A percentile compares a stretch with the other conserved stretches of the same genome.
Evolutionary conservation across 1,140 invertebrate genomes (phyloP).

Genomic region (Ericerus pela): DNA sequence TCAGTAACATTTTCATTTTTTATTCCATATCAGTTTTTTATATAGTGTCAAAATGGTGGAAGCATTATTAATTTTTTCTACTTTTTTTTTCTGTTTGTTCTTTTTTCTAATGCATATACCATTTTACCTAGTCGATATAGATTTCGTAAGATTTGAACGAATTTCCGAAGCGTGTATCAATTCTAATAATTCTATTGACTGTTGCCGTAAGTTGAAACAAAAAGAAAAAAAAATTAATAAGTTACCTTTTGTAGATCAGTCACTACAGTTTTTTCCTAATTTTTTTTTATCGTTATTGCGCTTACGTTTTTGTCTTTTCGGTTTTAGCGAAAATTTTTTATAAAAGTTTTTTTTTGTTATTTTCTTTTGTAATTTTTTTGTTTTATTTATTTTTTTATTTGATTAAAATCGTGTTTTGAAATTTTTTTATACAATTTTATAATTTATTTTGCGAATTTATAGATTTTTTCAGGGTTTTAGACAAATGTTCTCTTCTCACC

Average conservation of each 20-base stretch:
- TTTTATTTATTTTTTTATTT: slow-evolving; percentile 4
- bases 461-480: slow-evolving; percentile 2
- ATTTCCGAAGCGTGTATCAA: no score
- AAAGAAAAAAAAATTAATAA: background rate
- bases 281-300: slow-evolving; percentile 9
- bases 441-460: background rate
- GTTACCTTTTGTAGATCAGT: slow-evolving; percentile 11
- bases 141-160: background rate
- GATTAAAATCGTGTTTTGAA: background rate
- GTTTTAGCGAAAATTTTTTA: slow-evolving; percentile 3
- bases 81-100: background rate
- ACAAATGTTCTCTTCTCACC: no score
- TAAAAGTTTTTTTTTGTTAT: slow-evolving; percentile 3
- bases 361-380: slow-evolving; percentile 6
- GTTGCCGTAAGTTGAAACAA: slow-evolving; percentile 3
- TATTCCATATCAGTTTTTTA: no score
- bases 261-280: slow-evolving; percentile 9
- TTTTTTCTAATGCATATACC: background rate
- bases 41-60: no score
- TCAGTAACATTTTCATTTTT: no score
- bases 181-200: background rate
- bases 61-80: no score
- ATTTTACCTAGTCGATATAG: no score
- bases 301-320: background rate
- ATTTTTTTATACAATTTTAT: slow-evolving; percentile 5